Evolutionary conservation across 2,113 vertebrate species (phyloP).

Genomic region (Leuciscus idus): DNA sequence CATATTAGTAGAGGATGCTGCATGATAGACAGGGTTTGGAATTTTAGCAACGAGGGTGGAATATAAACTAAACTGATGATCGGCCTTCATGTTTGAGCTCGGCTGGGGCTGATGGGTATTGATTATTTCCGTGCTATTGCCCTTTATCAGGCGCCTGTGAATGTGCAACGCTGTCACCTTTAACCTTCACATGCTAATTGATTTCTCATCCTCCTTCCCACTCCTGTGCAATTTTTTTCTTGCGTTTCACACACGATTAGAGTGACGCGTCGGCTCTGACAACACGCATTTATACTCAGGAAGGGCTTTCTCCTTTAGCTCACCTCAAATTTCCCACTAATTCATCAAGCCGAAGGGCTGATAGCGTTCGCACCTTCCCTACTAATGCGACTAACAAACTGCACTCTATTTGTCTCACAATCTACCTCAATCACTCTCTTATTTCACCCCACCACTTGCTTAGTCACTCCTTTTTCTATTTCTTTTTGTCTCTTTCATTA

Average conservation of each 20-base stretch:
- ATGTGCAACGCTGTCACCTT: conserved; percentile 67
- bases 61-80: conserved; percentile 45
- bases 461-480: conserved; percentile 5
- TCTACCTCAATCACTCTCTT: not conserved
- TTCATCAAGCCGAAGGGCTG: conserved; percentile 26
- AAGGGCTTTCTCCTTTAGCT: conserved; percentile 48
- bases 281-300: conserved; percentile 23
- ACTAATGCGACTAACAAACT: conserved; percentile 32
- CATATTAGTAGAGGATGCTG: not conserved
- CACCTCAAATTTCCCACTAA: conserved; percentile 39
- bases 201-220: conserved; percentile 73
- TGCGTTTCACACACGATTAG: conserved; percentile 60
- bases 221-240: conserved; percentile 59
- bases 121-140: conserved; percentile 62
- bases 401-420: conserved; percentile 16
- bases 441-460: not conserved
- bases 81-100: conserved; percentile 44
- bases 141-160: conserved; percentile 69
- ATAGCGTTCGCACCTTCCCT: conserved; percentile 5
- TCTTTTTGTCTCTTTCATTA: conserved; percentile 7
- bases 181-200: conserved; percentile 72
- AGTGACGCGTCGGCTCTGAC: conserved; percentile 21
- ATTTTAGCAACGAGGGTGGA: conserved; percentile 41
- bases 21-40: not conserved
- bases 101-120: conserved; percentile 40